These are phyloP conservation scores for Andrena minutula DNA, from an alignment of 2,888 invertebrate genomes.

Conservation along the genomic window DNA sequence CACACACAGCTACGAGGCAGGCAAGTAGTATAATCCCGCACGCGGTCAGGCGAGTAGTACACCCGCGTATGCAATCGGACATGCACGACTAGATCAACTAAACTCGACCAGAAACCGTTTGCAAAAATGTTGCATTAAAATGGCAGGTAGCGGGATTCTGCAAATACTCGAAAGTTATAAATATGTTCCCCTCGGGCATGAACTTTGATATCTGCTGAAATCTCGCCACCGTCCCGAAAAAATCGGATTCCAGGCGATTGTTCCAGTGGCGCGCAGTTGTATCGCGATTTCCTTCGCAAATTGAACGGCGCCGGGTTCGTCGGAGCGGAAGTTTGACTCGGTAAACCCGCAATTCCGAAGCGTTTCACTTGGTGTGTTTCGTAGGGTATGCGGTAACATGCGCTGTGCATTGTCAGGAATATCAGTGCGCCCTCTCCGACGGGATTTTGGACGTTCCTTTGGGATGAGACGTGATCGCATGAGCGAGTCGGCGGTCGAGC, in stretches of 20 bases:
- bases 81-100: not conserved
- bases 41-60: not conserved
- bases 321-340: conserved; percentile 34
- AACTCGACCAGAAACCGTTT: not conserved
- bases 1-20: not conserved
- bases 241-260: conserved; percentile 1
- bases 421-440: conserved; percentile 33
- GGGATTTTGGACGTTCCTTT: conserved; percentile 50
- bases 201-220: not conserved
- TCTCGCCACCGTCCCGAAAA: not conserved
- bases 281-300: conserved; percentile 38
- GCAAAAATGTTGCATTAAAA: not conserved
- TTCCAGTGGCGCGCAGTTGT: not conserved
- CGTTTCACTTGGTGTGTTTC: conserved; percentile 43
- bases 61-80: not conserved
- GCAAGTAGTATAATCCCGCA: not conserved
- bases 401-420: conserved; percentile 59
- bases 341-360: conserved; percentile 50
- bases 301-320: conserved; percentile 24
- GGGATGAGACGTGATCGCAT: conserved; percentile 58
- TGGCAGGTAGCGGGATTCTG: not conserved
- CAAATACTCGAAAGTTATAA: not conserved
- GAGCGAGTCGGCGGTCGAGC: conserved; percentile 45
- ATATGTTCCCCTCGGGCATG: not conserved
- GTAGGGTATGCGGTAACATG: conserved; percentile 46